Evolutionary conservation across 2,888 invertebrate species (phyloP), one percentile per base, ranked within the genome.

Genomic region (Mamestra brassicae): DNA sequence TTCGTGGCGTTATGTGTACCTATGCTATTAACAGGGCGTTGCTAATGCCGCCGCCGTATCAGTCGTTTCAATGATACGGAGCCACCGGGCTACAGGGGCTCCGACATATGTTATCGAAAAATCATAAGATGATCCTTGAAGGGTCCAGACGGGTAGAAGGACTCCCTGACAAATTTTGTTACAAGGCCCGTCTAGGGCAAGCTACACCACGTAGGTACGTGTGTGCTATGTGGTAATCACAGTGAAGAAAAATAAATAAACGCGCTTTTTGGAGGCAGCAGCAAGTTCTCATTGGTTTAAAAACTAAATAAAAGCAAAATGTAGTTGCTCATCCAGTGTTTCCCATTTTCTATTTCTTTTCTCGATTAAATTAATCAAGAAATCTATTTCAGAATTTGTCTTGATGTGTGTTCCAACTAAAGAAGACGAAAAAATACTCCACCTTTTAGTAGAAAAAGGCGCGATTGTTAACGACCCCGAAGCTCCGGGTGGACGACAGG

Each of bases 401-500:
- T 94, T 95, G 93, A 94, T 95, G 94, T 94, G 94, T 77, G 84
- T 57, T 65, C 94, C 94, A 3, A 94, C 94, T 2, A 8, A 26
- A 52, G 93, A 94, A 90, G 95, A 96, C 79, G 88, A 91, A 57
- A 86, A 87, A 57, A 93, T 97, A 81, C 88, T 97, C n/a, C 79
- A 84, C 15, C 91, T 94, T 17, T 90, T 97, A 5, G 84, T 96
- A 2, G 76, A 89, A 0, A 91, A 94, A 57, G 96, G 95, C 17
- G 94, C 93, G 10, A 36, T 89, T 54, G 87, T 96, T 6, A 93
- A 96, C 69, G 95, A 95, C 72, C 90, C 91, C 2, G 87, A 91
- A 2, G 93, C 92, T 0, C 94, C 95, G 2, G 96, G 95, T 1
- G 92, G 94, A 13, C 92, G 96, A 17, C 97, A 96, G 84, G 94